Base-by-base conservation (phyloP, 1,140 invertebrate genomes). In the Lerema accius region DNA sequence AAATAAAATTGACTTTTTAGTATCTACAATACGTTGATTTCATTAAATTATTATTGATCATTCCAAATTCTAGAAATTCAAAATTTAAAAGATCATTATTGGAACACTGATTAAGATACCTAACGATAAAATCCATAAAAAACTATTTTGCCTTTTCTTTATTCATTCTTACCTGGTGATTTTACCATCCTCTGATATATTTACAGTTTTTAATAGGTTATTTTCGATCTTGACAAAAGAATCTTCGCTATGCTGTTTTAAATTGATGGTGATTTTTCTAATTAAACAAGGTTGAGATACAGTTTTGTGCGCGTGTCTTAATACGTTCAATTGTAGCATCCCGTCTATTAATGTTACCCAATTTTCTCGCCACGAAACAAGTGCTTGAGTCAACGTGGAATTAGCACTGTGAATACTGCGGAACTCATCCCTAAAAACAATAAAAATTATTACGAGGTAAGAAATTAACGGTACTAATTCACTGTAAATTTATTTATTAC, bases 311-410 rank as follows among this genome's bases (percentile, higher is more conserved):
- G 11, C 19, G 28, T 65, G 43, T 16, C 59, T 66, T 0, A 82
- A 32, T 5, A 59, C 23, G 4, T 74, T 59, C 9, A 82, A 26
- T 59, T 82, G 79, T 0, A 82, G 26, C 37, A 82, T 60, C 7
- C 69, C 74, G 46, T 82, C 76, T 0, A 82, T 55, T 0, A 75
- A 32, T 10, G 79, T 78, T 0, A 79, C 72, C 79, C 79, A 82
- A 43, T 82, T 79, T 14, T 71, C 48, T 28, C 64, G 59, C 76
- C 74, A 82, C 9, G 55, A 15, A 17, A 82, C 32, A 17, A 71
- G 43, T 9, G 72, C 79, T 56, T 69, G 43, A 3, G 65, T 59
- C 11, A 77, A 28, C 5, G 72, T 58, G 13, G 61, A 17, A 46
- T 79, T 73, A 0, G 65, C 45, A n/a, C 53, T 69, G 7, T 66